phyloP scores from a whole-genome alignment of 2,888 invertebrate species.

The Gerris lacustris region DNA sequence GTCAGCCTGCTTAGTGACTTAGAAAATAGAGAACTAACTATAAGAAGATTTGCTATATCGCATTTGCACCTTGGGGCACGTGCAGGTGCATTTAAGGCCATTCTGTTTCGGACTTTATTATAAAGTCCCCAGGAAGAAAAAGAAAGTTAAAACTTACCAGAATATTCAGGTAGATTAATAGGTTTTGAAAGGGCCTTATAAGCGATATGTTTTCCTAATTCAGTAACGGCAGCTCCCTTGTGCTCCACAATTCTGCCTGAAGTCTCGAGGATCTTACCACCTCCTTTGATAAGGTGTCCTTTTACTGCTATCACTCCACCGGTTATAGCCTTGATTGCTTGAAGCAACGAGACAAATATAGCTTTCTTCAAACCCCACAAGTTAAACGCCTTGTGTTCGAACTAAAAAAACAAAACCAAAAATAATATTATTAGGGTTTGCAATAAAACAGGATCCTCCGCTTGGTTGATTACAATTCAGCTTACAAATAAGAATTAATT shows the following conservation, averaged over 20 bases:
- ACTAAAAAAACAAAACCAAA: constrained; percentile 19
- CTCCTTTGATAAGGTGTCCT: constrained; percentile 73
- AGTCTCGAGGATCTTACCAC: constrained; percentile 54
- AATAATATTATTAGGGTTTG: too few relatives aligned
- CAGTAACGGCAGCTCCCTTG: constrained; percentile 67
- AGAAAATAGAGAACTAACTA: too few relatives aligned
- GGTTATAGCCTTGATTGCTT: constrained; percentile 77
- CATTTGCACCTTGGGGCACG: too few relatives aligned
- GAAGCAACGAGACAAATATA: constrained; percentile 66
- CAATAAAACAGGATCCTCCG: too few relatives aligned
- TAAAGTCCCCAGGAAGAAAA: too few relatives aligned
- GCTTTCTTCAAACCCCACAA: constrained; percentile 70
- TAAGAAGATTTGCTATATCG: too few relatives aligned
- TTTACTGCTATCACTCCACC: constrained; percentile 79
- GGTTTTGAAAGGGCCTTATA: constrained; percentile 48
- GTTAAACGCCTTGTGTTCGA: constrained; percentile 42
- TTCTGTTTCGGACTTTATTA: too few relatives aligned
- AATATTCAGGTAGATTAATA: not conserved
- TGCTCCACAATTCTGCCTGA: constrained; percentile 48
- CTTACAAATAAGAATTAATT: too few relatives aligned
- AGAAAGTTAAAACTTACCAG: not conserved
- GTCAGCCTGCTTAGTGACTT: too few relatives aligned
- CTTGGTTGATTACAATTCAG: too few relatives aligned
- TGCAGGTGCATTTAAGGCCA: too few relatives aligned
- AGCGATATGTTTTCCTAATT: constrained; percentile 66